Evolutionary conservation across 2,113 vertebrate species (phyloP).

Genomic region (Desmodus rotundus): DNA sequence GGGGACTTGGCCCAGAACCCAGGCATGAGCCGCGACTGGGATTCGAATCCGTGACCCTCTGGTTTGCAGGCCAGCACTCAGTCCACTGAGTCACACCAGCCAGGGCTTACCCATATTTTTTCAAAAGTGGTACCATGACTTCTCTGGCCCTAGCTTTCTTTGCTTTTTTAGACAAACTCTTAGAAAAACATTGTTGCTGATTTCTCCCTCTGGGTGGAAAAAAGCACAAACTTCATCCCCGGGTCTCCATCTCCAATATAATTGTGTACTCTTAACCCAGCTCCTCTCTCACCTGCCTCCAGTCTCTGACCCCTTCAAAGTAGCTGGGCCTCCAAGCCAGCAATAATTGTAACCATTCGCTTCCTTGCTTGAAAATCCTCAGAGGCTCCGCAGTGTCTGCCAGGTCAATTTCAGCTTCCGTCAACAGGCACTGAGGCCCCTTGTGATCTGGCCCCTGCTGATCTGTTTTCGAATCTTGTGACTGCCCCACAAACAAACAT

Average conservation of each 20-base stretch:
- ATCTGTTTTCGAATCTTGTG: not conserved
- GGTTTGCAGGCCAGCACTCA: too few relatives aligned
- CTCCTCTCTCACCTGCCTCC: not conserved
- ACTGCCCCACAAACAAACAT: not conserved
- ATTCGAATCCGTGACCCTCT: too few relatives aligned
- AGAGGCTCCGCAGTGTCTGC: not conserved
- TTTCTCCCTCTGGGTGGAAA: not conserved
- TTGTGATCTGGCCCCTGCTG: not conserved
- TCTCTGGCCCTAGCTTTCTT: not conserved
- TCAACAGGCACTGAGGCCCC: not conserved
- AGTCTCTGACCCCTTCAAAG: not conserved
- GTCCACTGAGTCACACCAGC: too few relatives aligned
- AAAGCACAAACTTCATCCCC: not conserved
- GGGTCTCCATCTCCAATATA: not conserved
- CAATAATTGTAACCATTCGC: not conserved
- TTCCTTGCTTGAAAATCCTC: not conserved
- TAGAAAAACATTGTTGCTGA: not conserved
- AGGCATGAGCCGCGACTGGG: too few relatives aligned
- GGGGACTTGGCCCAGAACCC: too few relatives aligned
- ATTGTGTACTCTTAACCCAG: not conserved
- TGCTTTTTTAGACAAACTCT: not conserved
- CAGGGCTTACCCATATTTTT: too few relatives aligned
- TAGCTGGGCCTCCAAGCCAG: not conserved
- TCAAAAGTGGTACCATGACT: not conserved
- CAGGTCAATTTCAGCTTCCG: not conserved